phyloP scores from a whole-genome alignment of 2,797 vertebrate species.

The Gastrophryne carolinensis region DNA sequence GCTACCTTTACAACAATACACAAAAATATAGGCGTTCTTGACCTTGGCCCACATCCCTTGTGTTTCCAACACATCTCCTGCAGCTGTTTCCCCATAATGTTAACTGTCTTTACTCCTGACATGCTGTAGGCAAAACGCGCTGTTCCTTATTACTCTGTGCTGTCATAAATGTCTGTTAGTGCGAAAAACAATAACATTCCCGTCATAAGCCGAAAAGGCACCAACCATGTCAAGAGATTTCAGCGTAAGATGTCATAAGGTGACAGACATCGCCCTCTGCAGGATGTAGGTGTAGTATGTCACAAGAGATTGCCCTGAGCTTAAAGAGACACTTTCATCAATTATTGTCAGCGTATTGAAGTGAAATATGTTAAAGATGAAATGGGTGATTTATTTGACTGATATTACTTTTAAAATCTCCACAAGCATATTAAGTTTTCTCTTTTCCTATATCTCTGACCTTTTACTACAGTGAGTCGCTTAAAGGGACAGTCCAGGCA shows the following conservation, averaged over 20 bases:
- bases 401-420: too few species aligned
- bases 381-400: too few species aligned
- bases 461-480: too few species aligned
- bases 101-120: constrained; percentile 7
- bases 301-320: too few species aligned
- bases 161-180: constrained; percentile 8
- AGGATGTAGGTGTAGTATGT: not conserved
- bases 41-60: not conserved
- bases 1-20: not conserved
- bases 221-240: not conserved
- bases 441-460: too few species aligned
- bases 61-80: not conserved
- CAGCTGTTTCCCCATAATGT: not conserved
- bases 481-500: too few species aligned
- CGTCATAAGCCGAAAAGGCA: constrained; percentile 7
- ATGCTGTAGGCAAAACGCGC: not conserved
- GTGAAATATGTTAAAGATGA: too few species aligned
- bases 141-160: not conserved
- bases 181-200: constrained; percentile 22
- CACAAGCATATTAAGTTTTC: too few species aligned
- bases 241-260: not conserved
- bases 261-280: not conserved
- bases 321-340: too few species aligned
- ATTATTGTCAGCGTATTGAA: too few species aligned
- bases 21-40: not conserved